phyloP scores from a whole-genome alignment of 2,113 vertebrate genomes.

The Anser cygnoides region DNA sequence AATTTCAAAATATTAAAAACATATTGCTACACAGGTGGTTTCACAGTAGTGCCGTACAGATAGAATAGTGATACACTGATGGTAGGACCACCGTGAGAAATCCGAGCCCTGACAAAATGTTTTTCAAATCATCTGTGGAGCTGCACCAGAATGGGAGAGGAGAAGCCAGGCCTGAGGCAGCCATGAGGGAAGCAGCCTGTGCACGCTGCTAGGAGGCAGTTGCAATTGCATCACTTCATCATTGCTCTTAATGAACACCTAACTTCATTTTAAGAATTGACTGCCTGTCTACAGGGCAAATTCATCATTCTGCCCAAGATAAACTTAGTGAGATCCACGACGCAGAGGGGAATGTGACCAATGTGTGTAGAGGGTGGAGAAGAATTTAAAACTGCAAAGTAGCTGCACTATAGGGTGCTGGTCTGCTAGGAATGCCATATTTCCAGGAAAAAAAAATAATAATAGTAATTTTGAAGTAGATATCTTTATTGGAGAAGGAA shows the following conservation, averaged over 20 bases:
- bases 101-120: not conserved
- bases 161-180: not conserved
- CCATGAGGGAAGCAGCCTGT: not conserved
- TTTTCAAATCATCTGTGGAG: not conserved
- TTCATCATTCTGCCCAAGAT: constrained; percentile 3
- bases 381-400: not conserved
- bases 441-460: not conserved
- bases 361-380: not conserved
- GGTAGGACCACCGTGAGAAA: constrained; percentile 11
- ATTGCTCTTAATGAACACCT: constrained; percentile 12
- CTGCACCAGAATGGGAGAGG: not conserved
- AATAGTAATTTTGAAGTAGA: not conserved
- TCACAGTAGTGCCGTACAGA: not conserved
- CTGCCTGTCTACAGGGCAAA: not conserved
- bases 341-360: not conserved
- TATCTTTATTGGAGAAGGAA: not conserved
- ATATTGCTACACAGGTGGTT: not conserved
- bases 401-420: not conserved
- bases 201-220: not conserved
- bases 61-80: not conserved
- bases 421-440: not conserved
- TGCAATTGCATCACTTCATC: not conserved
- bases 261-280: constrained; percentile 27
- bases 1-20: not conserved
- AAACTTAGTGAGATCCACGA: not conserved